Base-by-base conservation (phyloP, 2,888 invertebrate genomes). In the Rhaphigaster nebulosa region DNA sequence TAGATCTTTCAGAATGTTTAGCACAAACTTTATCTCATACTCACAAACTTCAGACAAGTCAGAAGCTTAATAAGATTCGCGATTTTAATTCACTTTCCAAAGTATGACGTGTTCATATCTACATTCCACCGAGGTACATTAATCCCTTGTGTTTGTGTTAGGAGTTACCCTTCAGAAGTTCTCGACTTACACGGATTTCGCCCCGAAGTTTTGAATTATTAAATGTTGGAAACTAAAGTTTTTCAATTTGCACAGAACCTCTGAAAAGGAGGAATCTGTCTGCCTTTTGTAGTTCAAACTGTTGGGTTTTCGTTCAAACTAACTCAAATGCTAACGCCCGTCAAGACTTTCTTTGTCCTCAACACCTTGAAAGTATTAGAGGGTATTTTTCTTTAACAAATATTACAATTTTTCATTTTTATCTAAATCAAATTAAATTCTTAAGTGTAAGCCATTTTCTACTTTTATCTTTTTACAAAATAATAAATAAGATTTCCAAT, bases 181-280 rank as follows among this genome's bases (percentile, higher is more conserved):
- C 34, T 34, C n/a, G 6, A 70, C 13, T n/a, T n/a, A 34, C 70
- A 18, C 29, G 70, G 34, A 34, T 70, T 29, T 70, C 5, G 18
- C 5, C 3, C 6, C 0, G 18, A 70, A 70, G 70, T 70, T 70
- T 70, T 70, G 34, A 70, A 70, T 70, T 70, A 70, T 70, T 70
- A 70, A 70, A 70, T 18, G 70, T 70, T 70, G 23, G n/a, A 34
- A 70, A 65, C 12, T 65, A 65, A 65, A 70, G 70, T 70, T 70
- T 70, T 70, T 70, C 70, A 70, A 70, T 70, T 34, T 70, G 18
- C 3, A 70, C 6, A 13, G 13, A 70, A 70, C 34, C 34, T 34
- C 70, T 18, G 29, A 65, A 65, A 65, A 29, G 60, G 10, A 29
- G 13, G 60, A 65, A n/a, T n/a, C n/a, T n/a, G n/a, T 70, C 18